Evolutionary conservation across 2,797 vertebrate genomes (phyloP), one percentile per base, ranked within the genome.

Genomic region (Phrynocephalus vlangalii): DNA sequence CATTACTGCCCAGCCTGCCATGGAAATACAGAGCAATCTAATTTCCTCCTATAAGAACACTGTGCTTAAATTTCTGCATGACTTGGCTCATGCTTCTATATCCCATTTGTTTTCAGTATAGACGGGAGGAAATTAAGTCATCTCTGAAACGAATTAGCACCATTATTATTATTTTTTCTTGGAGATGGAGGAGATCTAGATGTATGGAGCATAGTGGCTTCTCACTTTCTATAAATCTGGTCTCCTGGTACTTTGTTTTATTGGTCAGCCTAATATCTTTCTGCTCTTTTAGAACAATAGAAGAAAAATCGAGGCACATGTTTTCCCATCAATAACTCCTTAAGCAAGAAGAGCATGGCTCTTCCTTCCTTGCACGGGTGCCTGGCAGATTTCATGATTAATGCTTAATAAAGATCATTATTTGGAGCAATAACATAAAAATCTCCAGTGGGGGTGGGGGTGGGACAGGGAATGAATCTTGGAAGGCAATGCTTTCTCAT

Each of bases 21-120:
- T 33, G 15, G 48, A 86, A 75, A 81, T 3, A 63, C 52, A 38
- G 56, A 85, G n/a, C 52, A 30, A 28, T 85, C 84, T 70, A 20
- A 87, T 18, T 94, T 82, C n/a, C 56, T 44, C 6, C 76, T 86
- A 24, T 88, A 22, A 30, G 82, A 82, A 77, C 22, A 7, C 50
- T 48, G 28, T 83, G 4, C 28, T 84, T 79, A 50, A 1, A 67
- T 67, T 71, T 56, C 24, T 79, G 26, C 66, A 10, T 71, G 70
- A 48, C 22, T 87, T 48, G 18, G 73, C 77, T 33, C 28, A 76
- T 26, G 18, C 24, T 80, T 70, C 78, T 22, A 24, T 56, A n/a
- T 26, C 63, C 79, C 38, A 6, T 76, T 44, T 76, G 6, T 72
- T 81, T 79, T 81, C 48, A 67, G 28, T 60, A 50, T 24, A 20